These are phyloP conservation scores for Callitettix versicolor DNA, from an alignment of 1,140 invertebrate genomes.

Conservation along the genomic window DNA sequence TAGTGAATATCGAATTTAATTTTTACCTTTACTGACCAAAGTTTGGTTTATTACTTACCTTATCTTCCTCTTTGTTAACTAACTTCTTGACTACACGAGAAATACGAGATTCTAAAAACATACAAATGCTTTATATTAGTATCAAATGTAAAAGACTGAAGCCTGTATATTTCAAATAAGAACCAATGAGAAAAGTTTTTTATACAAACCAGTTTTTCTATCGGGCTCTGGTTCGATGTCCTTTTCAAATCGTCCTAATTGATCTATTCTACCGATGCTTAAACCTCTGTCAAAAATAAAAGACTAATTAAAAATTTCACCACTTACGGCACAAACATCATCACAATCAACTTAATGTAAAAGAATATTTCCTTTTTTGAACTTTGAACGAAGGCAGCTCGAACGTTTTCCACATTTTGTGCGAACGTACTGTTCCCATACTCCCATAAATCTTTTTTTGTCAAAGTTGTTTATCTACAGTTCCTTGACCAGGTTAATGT, in stretches of 20 bases:
- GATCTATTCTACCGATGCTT: conserved; percentile 73
- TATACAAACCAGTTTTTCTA: conserved; percentile 41
- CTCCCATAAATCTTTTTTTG: too few relatives aligned
- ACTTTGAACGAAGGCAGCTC: too few relatives aligned
- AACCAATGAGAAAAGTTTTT: neutral
- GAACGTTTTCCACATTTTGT: too few relatives aligned
- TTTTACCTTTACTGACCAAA: too few relatives aligned
- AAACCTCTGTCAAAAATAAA: conserved; percentile 42
- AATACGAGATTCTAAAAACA: conserved; percentile 42
- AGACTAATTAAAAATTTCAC: neutral
- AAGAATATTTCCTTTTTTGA: neutral
- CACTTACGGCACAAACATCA: too few relatives aligned
- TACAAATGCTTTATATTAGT: conserved; percentile 7
- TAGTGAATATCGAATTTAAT: too few relatives aligned
- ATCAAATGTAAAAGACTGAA: neutral
- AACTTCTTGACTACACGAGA: conserved; percentile 63
- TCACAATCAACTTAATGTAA: too few relatives aligned
- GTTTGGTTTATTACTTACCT: conserved; percentile 33
- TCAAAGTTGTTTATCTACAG: too few relatives aligned
- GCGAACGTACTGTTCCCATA: too few relatives aligned
- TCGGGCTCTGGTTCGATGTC: conserved; percentile 79
- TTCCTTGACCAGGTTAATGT: too few relatives aligned
- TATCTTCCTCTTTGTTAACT: conserved; percentile 67
- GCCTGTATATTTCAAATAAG: neutral
- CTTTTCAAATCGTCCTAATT: conserved; percentile 75